These are phyloP conservation scores for Ceratosolen solmsi DNA, from an alignment of 1,140 invertebrate genomes.

Conservation along the genomic window DNA sequence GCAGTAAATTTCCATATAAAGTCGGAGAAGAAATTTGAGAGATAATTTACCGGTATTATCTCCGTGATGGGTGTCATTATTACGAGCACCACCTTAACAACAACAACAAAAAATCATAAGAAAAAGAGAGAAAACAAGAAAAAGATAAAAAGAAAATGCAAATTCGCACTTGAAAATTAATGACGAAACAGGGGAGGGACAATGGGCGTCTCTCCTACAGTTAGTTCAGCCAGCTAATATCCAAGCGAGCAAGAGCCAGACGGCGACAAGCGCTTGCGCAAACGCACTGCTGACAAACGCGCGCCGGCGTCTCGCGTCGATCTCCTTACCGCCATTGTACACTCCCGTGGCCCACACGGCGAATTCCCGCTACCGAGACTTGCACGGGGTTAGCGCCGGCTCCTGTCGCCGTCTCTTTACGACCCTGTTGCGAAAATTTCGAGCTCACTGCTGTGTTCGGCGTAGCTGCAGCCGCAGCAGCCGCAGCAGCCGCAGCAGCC, in stretches of 20 bases:
- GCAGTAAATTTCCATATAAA: no score
- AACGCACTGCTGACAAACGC: slow-evolving; percentile 59
- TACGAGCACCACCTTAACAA: no score
- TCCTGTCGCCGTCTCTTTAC: slow-evolving; percentile 36
- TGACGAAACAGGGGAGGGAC: not conserved
- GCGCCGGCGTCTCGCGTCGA: slow-evolving; percentile 52
- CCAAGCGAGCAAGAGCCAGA: not conserved
- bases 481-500: no score
- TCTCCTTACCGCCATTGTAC: slow-evolving; percentile 56
- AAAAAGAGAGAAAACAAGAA: no score
- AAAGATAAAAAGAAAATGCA: no score
- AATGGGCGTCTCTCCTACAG: not conserved
- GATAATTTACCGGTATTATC: no score
- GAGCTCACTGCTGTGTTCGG: not conserved
- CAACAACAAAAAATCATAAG: no score
- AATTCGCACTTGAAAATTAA: no score
- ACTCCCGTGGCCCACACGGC: slow-evolving; percentile 49
- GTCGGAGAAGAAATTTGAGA: no score
- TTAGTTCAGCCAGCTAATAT: not conserved
- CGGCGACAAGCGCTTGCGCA: slow-evolving; percentile 55
- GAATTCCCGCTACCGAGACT: slow-evolving; percentile 1
- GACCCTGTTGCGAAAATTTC: slow-evolving; percentile 46
- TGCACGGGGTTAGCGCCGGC: slow-evolving; percentile 30
- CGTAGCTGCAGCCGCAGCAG: no score
- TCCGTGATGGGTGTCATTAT: no score